Evolutionary conservation across 2,113 vertebrate species (phyloP).

Genomic region (Dromiciops gliroides): DNA sequence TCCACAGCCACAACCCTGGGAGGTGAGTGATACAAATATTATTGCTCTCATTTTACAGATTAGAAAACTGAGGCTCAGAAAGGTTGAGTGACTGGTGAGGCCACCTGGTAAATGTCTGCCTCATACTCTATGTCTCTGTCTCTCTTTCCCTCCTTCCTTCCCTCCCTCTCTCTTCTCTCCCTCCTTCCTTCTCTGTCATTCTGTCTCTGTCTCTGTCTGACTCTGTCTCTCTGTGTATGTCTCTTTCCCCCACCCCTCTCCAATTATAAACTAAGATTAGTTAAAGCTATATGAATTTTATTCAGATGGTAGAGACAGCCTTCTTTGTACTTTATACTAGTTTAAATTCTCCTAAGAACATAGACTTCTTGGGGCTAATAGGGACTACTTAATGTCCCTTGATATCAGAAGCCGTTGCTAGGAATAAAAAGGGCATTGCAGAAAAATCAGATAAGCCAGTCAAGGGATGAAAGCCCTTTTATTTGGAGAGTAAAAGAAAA

Average conservation of each 20-base stretch:
- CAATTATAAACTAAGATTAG: slow-evolving; percentile 39
- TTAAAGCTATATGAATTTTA: background rate
- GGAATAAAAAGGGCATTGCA: background rate
- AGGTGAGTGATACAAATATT: too few species aligned
- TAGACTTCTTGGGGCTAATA: background rate
- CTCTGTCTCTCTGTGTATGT: too few species aligned
- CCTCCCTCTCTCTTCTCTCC: background rate
- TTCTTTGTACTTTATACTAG: background rate
- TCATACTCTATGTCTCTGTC: background rate
- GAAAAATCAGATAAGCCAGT: background rate
- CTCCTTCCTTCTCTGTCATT: background rate
- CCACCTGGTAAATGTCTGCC: too few species aligned
- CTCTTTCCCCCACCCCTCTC: background rate
- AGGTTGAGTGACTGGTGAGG: too few species aligned
- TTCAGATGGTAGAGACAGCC: background rate
- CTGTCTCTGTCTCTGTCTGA: background rate
- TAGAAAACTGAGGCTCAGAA: too few species aligned
- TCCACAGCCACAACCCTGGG: too few species aligned
- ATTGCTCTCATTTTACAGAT: too few species aligned
- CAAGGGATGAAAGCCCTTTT: background rate
- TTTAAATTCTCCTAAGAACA: background rate
- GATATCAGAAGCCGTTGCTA: background rate
- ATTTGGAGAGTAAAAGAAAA: background rate
- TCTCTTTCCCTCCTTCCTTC: background rate
- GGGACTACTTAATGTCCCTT: background rate